Base-by-base conservation (phyloP, 2,888 invertebrate genomes). In the Dyspetes luteomarginatus region DNA sequence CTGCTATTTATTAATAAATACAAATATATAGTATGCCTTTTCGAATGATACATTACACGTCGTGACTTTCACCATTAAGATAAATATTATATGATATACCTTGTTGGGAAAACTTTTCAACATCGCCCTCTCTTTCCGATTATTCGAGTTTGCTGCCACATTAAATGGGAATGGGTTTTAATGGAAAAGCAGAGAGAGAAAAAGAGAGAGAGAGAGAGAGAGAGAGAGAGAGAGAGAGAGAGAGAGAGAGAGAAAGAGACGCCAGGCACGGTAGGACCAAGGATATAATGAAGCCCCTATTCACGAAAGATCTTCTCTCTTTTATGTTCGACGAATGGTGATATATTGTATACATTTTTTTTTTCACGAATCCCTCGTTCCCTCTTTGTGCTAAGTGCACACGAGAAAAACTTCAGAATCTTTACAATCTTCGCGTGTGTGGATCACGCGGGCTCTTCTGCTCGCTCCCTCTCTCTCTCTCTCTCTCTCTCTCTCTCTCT, bases 111-210 rank as follows among this genome's bases (percentile, higher is more conserved):
- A 43, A 60, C 19, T 60, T 60, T 19, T 19, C 12, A 4, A 41
- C 24, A 17, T 12, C 12, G 19, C 1, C 9, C 30, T 4, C 7
- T 41, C 41, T 2, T n/a, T 17, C 30, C 7, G 12, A 9, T 60
- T 41, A n/a, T 60, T 60, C 22, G 9, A 12, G 12, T 36, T 36
- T 36, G 9, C 9, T 36, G 36, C n/a, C n/a, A n/a, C 43, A 24
- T 60, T 60, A 19, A 17, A 41, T 12, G 36, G 22, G 43, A n/a
- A 36, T 12, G 41, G 5, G 19, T 60, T 60, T 60, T 60, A 60
- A 60, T 60, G 60, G 22, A 41, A 60, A 36, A 12, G n/a, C n/a
- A n/a, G n/a, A n/a, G n/a, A n/a, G n/a, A n/a, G n/a, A n/a, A n/a
- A n/a, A n/a, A n/a, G n/a, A n/a, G n/a, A n/a, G n/a, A n/a, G n/a